Percentiles rank a stretch among this genome's conserved stretches.
Conservation (phyloP, 2,888 invertebrate genomes). For the Aphodius granarius region DNA sequence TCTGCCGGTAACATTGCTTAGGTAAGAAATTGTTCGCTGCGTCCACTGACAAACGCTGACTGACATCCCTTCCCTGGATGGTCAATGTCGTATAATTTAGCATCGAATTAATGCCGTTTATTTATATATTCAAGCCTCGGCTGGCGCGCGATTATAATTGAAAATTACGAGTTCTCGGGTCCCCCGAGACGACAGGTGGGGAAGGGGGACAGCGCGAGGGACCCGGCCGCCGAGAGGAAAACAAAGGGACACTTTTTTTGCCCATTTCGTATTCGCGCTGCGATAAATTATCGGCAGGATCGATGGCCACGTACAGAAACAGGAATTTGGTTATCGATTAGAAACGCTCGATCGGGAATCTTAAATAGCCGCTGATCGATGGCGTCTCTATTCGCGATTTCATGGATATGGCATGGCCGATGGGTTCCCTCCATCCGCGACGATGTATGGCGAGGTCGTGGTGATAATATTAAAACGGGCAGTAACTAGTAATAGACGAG, state of each 20-base stretch:
- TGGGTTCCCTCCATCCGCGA: no score
- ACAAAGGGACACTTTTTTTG: slow-evolving; percentile 29
- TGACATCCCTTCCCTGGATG: slow-evolving; percentile 19
- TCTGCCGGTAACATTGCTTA: background rate
- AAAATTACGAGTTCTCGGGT: slow-evolving; percentile 24
- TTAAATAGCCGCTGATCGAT: background rate
- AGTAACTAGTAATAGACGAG: background rate
- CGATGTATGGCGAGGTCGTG: background rate
- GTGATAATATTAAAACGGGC: background rate
- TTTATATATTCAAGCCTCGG: slow-evolving; percentile 28
- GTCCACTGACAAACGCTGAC: slow-evolving; percentile 9
- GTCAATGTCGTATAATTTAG: slow-evolving; percentile 30
- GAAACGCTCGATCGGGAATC: slow-evolving; percentile 10
- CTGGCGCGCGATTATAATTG: slow-evolving; percentile 29
- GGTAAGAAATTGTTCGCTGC: slow-evolving; percentile 5
- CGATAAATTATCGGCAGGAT: slow-evolving; percentile 25
- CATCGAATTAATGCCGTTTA: slow-evolving; percentile 27
- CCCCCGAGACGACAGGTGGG: background rate
- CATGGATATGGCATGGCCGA: background rate
- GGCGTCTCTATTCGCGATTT: background rate
- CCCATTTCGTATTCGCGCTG: slow-evolving; percentile 27
- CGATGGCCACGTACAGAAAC: slow-evolving; percentile 13
- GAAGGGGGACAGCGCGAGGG: background rate
- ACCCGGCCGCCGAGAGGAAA: slow-evolving; percentile 2
- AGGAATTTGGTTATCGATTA: slow-evolving; percentile 18